A percentile compares a stretch with the other conserved stretches of the same genome.
These are phyloP conservation scores for Actinopyga echinites DNA, from an alignment of 53 echinoderm and acorn worm species.

Conservation along the genomic window DNA sequence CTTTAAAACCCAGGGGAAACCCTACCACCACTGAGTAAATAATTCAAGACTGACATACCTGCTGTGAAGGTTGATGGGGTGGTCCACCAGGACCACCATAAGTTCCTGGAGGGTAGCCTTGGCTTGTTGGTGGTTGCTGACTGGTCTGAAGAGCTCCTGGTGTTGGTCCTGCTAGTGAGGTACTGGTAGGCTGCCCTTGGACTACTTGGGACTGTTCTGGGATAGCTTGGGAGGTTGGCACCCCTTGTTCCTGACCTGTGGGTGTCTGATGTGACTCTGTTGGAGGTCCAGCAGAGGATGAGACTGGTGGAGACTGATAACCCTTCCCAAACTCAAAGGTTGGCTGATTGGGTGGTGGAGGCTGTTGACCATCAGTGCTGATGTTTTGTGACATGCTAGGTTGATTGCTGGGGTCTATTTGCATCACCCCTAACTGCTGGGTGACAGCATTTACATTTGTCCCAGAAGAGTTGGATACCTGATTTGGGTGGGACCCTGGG, in stretches of 20 bases:
- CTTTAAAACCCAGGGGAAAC: too few species aligned
- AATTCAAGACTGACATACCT: background rate
- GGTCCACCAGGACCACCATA: background rate
- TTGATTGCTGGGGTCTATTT: constrained; percentile 43
- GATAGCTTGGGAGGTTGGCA: background rate
- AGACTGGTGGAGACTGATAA: constrained; percentile 40
- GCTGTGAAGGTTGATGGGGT: background rate
- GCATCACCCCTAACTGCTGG: constrained; percentile 52
- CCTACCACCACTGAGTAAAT: background rate
- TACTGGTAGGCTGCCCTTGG: constrained; percentile 1
- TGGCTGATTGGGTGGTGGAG: constrained; percentile 39
- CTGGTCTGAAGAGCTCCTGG: background rate
- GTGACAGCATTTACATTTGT: constrained; percentile 52
- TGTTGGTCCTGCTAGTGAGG: background rate
- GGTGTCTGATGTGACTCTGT: background rate
- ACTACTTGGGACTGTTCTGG: background rate
- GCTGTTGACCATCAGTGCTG: background rate
- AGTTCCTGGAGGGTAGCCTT: background rate
- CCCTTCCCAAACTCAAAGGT: constrained; percentile 32
- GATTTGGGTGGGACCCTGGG: constrained; percentile 26
- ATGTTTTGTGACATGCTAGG: background rate
- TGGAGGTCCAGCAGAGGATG: constrained; percentile 8
- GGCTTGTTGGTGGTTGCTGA: constrained; percentile 30
- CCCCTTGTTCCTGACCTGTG: background rate
- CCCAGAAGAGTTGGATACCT: constrained; percentile 41